A percentile compares a stretch with the other conserved stretches of the same genome.
These are phyloP conservation scores for Bursaphelenchus okinawaensis DNA, from an alignment of 2,888 invertebrate species.

Conservation along the genomic window DNA sequence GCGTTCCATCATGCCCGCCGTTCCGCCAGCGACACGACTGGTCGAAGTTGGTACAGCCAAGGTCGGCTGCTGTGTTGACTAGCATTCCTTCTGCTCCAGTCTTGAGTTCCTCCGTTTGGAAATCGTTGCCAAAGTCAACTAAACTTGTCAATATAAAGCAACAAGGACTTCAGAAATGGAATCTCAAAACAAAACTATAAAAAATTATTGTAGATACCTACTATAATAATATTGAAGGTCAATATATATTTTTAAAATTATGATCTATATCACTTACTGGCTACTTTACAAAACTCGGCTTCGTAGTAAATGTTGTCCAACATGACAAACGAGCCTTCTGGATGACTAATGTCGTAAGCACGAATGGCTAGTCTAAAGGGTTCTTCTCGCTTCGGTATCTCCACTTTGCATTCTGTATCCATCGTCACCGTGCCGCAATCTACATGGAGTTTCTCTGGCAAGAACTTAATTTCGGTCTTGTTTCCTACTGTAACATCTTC, in stretches of 20 bases:
- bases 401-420: slow-evolving; percentile 33
- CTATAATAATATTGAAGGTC: too few species aligned
- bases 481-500: slow-evolving; percentile 29
- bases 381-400: slow-evolving; percentile 44
- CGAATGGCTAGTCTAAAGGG: slow-evolving; percentile 48
- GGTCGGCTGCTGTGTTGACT: slow-evolving; percentile 33
- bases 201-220: too few species aligned
- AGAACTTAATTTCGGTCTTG: slow-evolving; percentile 9
- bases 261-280: slow-evolving; percentile 36
- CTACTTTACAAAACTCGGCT: slow-evolving; percentile 52
- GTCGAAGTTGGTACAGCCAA: slow-evolving; percentile 48
- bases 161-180: too few species aligned
- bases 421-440: slow-evolving; percentile 47
- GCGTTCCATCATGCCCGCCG: slow-evolving; percentile 38
- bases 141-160: too few species aligned
- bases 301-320: slow-evolving; percentile 54
- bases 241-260: too few species aligned
- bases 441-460: slow-evolving; percentile 52
- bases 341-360: slow-evolving; percentile 51
- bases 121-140: slow-evolving; percentile 53
- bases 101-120: slow-evolving; percentile 37
- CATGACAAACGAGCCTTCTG: slow-evolving; percentile 54
- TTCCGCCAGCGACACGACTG: slow-evolving; percentile 50
- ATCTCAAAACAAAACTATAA: too few species aligned
- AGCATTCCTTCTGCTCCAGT: slow-evolving; percentile 45